Conservation (phyloP, 2,888 invertebrate species). For the Camponotus fellah region DNA sequence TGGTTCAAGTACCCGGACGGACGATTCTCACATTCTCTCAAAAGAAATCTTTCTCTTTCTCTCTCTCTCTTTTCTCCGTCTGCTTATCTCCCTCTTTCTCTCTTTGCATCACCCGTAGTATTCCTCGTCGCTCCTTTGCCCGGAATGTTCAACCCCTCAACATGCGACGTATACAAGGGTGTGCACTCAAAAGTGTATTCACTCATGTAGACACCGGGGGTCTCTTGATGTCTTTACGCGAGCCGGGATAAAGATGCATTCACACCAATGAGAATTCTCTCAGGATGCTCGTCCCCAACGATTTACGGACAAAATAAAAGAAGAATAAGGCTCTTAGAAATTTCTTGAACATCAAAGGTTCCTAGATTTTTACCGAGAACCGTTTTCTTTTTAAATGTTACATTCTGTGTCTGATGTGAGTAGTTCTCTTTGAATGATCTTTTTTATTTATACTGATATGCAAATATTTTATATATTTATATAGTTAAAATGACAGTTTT, state of each 20-base stretch:
- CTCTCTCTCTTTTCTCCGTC: not conserved
- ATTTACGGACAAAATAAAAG: conserved; percentile 45
- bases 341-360: conserved; percentile 46
- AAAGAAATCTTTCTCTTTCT: conserved; percentile 17
- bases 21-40: conserved; percentile 24
- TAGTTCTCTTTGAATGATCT: not conserved
- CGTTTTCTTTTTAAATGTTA: conserved; percentile 25
- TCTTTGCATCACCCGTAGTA: not conserved
- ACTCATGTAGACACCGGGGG: conserved; percentile 56
- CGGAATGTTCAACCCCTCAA: conserved; percentile 63
- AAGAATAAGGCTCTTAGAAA: conserved; percentile 36
- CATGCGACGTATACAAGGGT: conserved; percentile 67
- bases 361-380: conserved; percentile 23
- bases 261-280: conserved; percentile 29
- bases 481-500: not conserved
- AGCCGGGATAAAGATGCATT: conserved; percentile 45
- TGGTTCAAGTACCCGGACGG: conserved; percentile 33
- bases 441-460: not conserved
- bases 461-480: not conserved
- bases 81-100: not conserved
- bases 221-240: conserved; percentile 55
- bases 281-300: conserved; percentile 36
- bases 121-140: conserved; percentile 43
- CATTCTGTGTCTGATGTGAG: not conserved
- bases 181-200: conserved; percentile 61